phyloP scores from a whole-genome alignment of 2,113 vertebrate genomes.

The Fregetta grallaria region DNA sequence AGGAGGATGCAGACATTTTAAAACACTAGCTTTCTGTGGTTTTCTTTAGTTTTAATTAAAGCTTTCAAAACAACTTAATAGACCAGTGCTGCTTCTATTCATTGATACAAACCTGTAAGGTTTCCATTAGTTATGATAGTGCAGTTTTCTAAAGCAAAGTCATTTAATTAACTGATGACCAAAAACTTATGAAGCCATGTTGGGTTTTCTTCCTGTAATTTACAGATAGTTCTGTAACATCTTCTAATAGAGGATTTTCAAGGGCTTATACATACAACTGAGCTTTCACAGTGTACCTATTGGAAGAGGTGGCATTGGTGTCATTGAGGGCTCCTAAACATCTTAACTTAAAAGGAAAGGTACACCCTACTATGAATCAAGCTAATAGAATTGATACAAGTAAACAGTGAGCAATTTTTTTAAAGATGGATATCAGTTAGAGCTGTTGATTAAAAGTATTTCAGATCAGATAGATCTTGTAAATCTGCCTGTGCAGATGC shows the following conservation, averaged over 20 bases:
- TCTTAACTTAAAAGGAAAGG: neutral
- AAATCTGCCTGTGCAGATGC: neutral
- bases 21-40: neutral
- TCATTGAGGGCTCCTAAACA: neutral
- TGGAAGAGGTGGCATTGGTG: neutral
- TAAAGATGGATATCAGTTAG: neutral
- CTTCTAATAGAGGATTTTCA: neutral
- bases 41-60: neutral
- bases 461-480: neutral
- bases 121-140: neutral
- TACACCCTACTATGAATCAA: neutral
- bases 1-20: neutral
- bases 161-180: neutral
- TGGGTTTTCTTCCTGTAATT: neutral
- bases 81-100: neutral
- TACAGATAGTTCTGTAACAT: neutral
- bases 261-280: neutral
- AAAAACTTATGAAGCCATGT: neutral
- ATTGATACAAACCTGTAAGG: neutral
- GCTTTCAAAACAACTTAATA: neutral
- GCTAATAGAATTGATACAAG: neutral
- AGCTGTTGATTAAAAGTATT: neutral
- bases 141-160: neutral
- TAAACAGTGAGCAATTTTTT: neutral
- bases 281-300: neutral